Evolutionary conservation across 2,113 vertebrate species (phyloP).

Genomic region (Ctenomys sociabilis): DNA sequence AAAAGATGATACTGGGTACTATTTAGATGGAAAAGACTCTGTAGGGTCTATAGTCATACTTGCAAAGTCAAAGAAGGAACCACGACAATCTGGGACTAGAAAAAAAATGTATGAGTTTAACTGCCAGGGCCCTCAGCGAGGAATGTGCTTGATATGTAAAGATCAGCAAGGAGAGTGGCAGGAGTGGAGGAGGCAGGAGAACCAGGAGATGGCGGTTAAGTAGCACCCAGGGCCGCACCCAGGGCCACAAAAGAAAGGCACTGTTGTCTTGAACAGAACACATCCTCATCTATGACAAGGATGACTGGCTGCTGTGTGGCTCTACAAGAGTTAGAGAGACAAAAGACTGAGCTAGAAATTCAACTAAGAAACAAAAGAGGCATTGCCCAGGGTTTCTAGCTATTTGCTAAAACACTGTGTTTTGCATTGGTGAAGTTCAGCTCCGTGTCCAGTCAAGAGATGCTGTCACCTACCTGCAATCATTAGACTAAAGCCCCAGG

Average conservation of each 20-base stretch:
- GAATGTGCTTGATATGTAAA: neutral
- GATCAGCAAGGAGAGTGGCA: neutral
- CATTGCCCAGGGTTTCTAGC: neutral
- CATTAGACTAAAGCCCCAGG: neutral
- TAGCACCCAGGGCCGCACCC: neutral
- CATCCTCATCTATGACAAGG: neutral
- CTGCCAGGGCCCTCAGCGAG: neutral
- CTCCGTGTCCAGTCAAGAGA: neutral
- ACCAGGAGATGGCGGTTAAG: neutral
- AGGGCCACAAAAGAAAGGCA: neutral
- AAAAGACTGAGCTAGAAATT: slow-evolving; percentile 16
- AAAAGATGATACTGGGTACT: neutral
- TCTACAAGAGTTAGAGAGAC: neutral
- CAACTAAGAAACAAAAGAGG: neutral
- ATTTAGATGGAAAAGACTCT: neutral
- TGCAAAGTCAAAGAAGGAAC: neutral
- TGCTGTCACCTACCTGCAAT: neutral
- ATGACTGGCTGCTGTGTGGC: neutral
- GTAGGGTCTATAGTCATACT: neutral
- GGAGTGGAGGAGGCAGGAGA: neutral
- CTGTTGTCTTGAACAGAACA: neutral
- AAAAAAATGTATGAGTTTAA: neutral
- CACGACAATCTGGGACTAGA: neutral
- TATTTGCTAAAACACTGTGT: neutral
- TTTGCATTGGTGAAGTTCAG: neutral